Percentiles rank a stretch among this genome's conserved stretches.
Evolutionary conservation across 2,888 invertebrate genomes (phyloP).

Genomic region (Drosophila hamatofila): DNA sequence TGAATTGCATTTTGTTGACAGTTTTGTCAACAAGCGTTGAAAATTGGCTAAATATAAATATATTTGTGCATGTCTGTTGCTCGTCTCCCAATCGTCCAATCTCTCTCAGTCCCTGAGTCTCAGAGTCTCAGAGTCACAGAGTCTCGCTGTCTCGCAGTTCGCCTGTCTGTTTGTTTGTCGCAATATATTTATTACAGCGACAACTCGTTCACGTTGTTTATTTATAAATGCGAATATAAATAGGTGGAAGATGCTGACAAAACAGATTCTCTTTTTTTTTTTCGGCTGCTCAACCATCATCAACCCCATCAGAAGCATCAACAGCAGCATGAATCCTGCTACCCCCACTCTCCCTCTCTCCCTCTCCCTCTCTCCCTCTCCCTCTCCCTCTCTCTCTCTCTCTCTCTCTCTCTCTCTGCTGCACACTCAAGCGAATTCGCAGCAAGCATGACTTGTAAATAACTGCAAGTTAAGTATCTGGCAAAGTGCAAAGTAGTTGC

Average conservation of each 20-base stretch:
- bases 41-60: constrained; percentile 85
- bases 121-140: constrained; percentile 2
- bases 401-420: constrained; percentile 9
- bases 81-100: constrained; percentile 41
- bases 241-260: constrained; percentile 69
- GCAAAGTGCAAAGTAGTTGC: constrained; percentile 85
- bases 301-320: constrained; percentile 56
- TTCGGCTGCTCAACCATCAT: constrained; percentile 67
- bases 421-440: constrained; percentile 82
- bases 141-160: constrained; percentile 18
- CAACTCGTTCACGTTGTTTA: constrained; percentile 79
- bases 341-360: not conserved
- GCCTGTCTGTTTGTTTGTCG: constrained; percentile 55
- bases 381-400: not conserved
- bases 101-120: constrained; percentile 8
- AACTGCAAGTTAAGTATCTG: constrained; percentile 84
- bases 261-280: constrained; percentile 49
- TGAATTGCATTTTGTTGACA: constrained; percentile 84
- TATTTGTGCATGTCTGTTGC: constrained; percentile 68
- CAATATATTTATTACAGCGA: constrained; percentile 81
- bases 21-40: constrained; percentile 86
- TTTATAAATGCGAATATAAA: constrained; percentile 82
- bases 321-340: constrained; percentile 30
- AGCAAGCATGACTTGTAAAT: constrained; percentile 84
- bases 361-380: not conserved